phyloP scores from a whole-genome alignment of 2,113 vertebrate genomes.

The Micronycteris hirsuta region DNA sequence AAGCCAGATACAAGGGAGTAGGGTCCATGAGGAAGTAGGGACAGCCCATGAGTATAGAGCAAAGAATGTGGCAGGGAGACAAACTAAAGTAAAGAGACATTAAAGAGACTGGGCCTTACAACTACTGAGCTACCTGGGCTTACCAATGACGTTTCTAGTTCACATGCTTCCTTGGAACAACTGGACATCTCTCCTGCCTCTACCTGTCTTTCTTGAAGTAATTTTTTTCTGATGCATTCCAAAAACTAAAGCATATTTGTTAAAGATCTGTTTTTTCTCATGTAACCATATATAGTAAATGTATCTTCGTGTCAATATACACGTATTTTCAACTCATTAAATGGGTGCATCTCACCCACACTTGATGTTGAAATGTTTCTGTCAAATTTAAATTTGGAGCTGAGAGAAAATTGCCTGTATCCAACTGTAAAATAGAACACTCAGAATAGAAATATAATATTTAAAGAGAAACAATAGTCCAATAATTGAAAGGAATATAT shows the following conservation, averaged over 20 bases:
- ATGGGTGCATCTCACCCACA: neutral
- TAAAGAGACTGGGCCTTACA: neutral
- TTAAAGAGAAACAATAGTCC: neutral
- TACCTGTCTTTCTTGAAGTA: neutral
- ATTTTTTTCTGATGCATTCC: neutral
- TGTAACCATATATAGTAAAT: neutral
- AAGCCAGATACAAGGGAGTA: neutral
- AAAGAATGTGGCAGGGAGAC: neutral
- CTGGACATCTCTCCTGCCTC: neutral
- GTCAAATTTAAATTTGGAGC: neutral
- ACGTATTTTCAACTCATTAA: neutral
- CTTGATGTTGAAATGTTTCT: neutral
- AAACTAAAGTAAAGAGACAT: neutral
- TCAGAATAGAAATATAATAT: neutral
- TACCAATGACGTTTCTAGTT: neutral
- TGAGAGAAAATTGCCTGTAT: neutral
- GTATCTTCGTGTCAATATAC: neutral
- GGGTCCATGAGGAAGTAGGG: neutral
- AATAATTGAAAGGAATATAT: neutral
- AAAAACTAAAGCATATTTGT: neutral
- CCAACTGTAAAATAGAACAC: neutral
- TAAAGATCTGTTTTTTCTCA: neutral
- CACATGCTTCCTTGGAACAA: neutral
- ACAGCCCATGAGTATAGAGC: neutral
- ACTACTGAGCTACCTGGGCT: neutral